Percentiles rank a stretch among this genome's conserved stretches.
Conservation (phyloP, 2,797 vertebrate genomes). For the Aulostomus chinensis region DNA sequence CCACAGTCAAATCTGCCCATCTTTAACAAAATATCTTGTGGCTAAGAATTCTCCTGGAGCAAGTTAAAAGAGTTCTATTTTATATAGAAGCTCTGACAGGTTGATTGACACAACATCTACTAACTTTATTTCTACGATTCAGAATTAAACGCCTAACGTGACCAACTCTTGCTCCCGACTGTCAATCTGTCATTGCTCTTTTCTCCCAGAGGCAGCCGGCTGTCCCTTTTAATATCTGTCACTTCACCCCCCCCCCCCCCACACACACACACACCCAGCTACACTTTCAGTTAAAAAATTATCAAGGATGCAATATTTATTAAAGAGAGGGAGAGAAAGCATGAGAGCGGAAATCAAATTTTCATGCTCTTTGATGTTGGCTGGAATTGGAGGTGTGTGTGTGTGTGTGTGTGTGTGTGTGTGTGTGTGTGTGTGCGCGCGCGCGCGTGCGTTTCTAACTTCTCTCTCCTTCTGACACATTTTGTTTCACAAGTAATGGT, state of each 20-base stretch:
- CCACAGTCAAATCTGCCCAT: no score
- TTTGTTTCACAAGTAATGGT: slow-evolving; percentile 1
- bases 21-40: no score
- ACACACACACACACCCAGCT: no score
- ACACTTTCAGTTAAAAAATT: slow-evolving; percentile 21
- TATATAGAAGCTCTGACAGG: no score
- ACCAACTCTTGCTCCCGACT: background rate
- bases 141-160: background rate
- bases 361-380: slow-evolving; percentile 45
- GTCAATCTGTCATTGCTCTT: background rate
- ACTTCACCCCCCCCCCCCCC: background rate
- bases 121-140: no score
- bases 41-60: no score
- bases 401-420: background rate
- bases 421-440: no score
- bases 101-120: no score
- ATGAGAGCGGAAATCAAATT: slow-evolving; percentile 34
- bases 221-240: slow-evolving; percentile 2
- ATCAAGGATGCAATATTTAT: slow-evolving; percentile 52
- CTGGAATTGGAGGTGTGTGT: background rate
- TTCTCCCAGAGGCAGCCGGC: background rate
- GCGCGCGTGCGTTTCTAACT: no score
- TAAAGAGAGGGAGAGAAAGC: slow-evolving; percentile 19
- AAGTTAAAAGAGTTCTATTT: no score
- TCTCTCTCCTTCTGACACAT: background rate